These are phyloP conservation scores for honey bee (Apis mellifera) DNA, from an alignment of 1,140 invertebrate genomes.

Conservation along the genomic window DNA sequence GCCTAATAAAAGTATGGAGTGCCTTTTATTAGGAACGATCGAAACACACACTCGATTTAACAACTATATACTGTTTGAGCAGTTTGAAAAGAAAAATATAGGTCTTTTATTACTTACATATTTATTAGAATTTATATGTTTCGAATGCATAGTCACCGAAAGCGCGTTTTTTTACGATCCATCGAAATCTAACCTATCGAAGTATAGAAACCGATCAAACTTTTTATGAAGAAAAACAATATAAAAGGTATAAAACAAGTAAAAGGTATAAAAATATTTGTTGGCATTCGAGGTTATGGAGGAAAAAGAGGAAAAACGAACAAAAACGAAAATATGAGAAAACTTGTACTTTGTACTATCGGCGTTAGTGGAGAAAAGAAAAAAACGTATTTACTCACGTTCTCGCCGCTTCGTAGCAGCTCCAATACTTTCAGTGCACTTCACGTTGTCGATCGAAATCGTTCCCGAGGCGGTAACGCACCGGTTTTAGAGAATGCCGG, in stretches of 20 bases:
- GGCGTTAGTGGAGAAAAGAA: background rate
- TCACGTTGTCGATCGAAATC: conserved; percentile 36
- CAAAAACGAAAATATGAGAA: background rate
- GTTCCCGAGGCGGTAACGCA: conserved; percentile 29
- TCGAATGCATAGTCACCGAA: background rate
- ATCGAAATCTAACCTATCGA: conserved; percentile 28
- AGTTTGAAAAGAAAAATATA: background rate
- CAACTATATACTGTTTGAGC: background rate
- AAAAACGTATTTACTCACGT: conserved; percentile 67
- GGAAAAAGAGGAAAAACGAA: background rate
- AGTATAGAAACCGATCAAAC: background rate
- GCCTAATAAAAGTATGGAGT: conserved; percentile 3
- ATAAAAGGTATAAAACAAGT: background rate
- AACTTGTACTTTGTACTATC: conserved; percentile 54
- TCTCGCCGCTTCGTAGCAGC: conserved; percentile 45
- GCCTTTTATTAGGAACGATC: conserved; percentile 42
- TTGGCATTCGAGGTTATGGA: background rate
- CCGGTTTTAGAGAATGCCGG: conserved; percentile 12
- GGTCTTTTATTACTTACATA: background rate
- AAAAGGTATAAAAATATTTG: background rate
- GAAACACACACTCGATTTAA: conserved; percentile 15
- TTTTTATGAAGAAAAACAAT: background rate
- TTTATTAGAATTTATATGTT: background rate
- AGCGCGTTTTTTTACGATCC: background rate
- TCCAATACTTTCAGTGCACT: conserved; percentile 45